phyloP scores from a whole-genome alignment of 2,113 vertebrate genomes.

The Ivindomyrus marchei region DNA sequence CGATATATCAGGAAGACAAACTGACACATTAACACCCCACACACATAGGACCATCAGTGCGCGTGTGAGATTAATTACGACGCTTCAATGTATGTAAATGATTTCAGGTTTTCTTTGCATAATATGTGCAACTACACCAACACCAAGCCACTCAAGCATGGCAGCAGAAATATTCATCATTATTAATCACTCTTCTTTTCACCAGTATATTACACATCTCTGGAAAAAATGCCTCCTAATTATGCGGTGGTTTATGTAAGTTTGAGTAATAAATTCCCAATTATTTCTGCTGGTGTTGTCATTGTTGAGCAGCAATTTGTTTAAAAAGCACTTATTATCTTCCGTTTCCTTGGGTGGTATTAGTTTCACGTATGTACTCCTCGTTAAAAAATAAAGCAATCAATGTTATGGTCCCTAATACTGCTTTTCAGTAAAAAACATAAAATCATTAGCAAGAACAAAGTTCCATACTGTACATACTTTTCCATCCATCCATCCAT shows the following conservation, averaged over 20 bases:
- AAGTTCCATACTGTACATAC: neutral
- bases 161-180: constrained; percentile 17
- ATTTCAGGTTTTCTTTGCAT: neutral
- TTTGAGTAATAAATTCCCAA: constrained; percentile 12
- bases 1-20: neutral
- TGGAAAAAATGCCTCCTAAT: neutral
- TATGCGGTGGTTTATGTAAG: constrained; percentile 11
- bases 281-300: constrained; percentile 7
- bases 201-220: neutral
- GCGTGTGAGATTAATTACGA: constrained; percentile 3
- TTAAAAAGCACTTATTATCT: neutral
- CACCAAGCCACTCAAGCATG: neutral
- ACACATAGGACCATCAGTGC: constrained; percentile 1
- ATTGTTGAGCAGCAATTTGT: neutral
- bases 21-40: neutral
- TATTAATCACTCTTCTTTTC: constrained; percentile 5
- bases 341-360: neutral
- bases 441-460: neutral
- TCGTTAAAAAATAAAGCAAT: neutral
- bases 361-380: neutral
- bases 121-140: neutral
- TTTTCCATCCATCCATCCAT: neutral
- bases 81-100: constrained; percentile 18
- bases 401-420: neutral
- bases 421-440: neutral